phyloP scores from a whole-genome alignment of 1,140 invertebrate genomes.

The Zelostemma sp. region DNA sequence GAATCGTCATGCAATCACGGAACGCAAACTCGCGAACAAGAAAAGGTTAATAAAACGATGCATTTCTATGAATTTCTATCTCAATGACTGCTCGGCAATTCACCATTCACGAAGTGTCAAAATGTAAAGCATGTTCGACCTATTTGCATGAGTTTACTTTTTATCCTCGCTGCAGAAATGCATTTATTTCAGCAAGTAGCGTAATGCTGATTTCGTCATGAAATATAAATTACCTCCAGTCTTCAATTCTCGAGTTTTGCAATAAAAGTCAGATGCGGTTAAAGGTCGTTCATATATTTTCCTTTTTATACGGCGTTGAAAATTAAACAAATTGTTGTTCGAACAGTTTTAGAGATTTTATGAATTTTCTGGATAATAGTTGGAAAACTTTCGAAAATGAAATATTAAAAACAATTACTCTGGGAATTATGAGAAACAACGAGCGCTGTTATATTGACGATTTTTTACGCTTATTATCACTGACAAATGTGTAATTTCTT shows the following conservation, averaged over 20 bases:
- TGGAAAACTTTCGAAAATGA: background rate
- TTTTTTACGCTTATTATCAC: background rate
- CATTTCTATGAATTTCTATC: background rate
- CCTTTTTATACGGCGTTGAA: conserved; percentile 6
- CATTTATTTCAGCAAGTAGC: conserved; percentile 22
- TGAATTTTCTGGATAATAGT: background rate
- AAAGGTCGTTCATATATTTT: conserved; percentile 39
- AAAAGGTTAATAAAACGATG: background rate
- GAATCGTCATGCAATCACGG: background rate
- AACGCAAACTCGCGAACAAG: background rate
- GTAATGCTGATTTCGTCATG: conserved; percentile 41
- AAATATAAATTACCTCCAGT: conserved; percentile 26
- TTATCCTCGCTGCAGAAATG: conserved; percentile 7
- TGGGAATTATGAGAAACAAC: background rate
- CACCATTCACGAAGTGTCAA: conserved; percentile 38
- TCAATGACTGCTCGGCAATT: conserved; percentile 8
- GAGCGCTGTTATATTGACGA: background rate
- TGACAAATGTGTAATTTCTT: background rate
- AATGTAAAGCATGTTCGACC: conserved; percentile 23
- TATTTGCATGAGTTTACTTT: conserved; percentile 19
- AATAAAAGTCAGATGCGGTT: conserved; percentile 13
- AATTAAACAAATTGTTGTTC: background rate
- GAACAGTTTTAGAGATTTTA: background rate
- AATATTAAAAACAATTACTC: background rate
- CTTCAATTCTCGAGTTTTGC: conserved; percentile 35